Percentiles rank a stretch among this genome's conserved stretches.
Evolutionary conservation across 2,888 invertebrate species (phyloP).

Genomic region (Drosophila nr. fundita): DNA sequence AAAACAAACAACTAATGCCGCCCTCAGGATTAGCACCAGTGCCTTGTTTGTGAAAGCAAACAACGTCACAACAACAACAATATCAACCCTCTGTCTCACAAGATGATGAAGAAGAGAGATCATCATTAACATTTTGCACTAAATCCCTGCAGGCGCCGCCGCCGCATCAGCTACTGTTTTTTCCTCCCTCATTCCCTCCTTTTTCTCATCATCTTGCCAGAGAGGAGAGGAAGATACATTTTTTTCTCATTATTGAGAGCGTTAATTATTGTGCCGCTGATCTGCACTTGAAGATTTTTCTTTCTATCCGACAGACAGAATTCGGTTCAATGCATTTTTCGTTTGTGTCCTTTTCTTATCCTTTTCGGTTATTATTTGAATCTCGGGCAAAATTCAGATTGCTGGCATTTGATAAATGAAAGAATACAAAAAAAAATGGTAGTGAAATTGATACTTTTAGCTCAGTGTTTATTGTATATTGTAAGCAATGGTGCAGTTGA

Average conservation of each 20-base stretch:
- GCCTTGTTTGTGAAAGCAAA: conserved; percentile 24
- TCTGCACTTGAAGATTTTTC: conserved; percentile 62
- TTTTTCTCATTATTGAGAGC: conserved; percentile 69
- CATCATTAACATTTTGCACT: conserved; percentile 72
- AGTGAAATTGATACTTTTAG: conserved; percentile 71
- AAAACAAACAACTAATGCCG: conserved; percentile 68
- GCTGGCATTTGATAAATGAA: conserved; percentile 69
- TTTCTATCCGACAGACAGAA: conserved; percentile 36
- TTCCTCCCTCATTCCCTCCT: neutral
- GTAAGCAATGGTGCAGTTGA: neutral
- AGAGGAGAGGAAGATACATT: conserved; percentile 17
- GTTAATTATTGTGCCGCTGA: conserved; percentile 61
- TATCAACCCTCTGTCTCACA: conserved; percentile 10
- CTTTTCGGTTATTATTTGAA: conserved; percentile 66
- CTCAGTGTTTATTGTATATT: conserved; percentile 17
- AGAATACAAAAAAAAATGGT: neutral
- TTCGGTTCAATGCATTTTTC: conserved; percentile 61
- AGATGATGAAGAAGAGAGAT: conserved; percentile 46
- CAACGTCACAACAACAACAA: conserved; percentile 22
- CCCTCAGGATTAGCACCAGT: conserved; percentile 73
- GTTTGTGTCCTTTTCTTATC: conserved; percentile 46
- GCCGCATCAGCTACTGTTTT: conserved; percentile 49
- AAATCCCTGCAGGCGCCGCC: conserved; percentile 76
- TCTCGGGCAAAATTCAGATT: conserved; percentile 62
- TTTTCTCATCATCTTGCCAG: neutral